Base-by-base conservation (phyloP, 1,140 invertebrate genomes). In the Papilio polytes region DNA sequence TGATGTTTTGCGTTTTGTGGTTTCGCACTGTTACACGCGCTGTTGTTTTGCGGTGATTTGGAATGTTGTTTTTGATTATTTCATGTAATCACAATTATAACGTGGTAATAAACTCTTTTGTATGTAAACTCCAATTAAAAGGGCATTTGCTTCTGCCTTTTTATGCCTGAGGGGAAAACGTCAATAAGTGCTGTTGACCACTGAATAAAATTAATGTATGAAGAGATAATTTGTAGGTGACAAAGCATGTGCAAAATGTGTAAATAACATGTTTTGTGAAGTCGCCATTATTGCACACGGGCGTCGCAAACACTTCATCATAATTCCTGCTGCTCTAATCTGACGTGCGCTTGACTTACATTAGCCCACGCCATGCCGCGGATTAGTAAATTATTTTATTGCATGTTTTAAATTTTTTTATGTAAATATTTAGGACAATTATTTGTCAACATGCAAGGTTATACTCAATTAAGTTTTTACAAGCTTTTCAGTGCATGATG, bases 261-360 rank as follows among this genome's bases (percentile, higher is more conserved):
- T 48, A 48, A 48, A 48, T 41, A 41, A 8, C 12, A 48, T 48
- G 12, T 48, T 13, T 74, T 22, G 31, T 74, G 18, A 22, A 74
- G 0, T 46, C 3, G 36, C 26, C 70, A 74, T 7, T 82, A 83
- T 81, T 84, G 80, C 76, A 80, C n/a, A 7, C 53, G 13, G 13
- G 3, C 22, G 72, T 56, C 76, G 80, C 76, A 44, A 53, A 53
- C 48, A 46, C 59, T 41, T 53, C 44, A 76, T 82, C 59, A 73
- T 83, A 44, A 76, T 80, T 80, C 80, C 80, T 41, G 70, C 53
- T 46, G 79, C 59, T 59, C 66, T 85, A 85, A 83, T 85, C 78
- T 77, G 79, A 76, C 84, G 48, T 80, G 79, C 15, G 20, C 56
- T 79, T 80, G 83, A 80, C 63, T 83, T 77, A 83, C 80, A 41